phyloP scores from a whole-genome alignment of 2,888 invertebrate species.

The Hipparchia sbordonii region DNA sequence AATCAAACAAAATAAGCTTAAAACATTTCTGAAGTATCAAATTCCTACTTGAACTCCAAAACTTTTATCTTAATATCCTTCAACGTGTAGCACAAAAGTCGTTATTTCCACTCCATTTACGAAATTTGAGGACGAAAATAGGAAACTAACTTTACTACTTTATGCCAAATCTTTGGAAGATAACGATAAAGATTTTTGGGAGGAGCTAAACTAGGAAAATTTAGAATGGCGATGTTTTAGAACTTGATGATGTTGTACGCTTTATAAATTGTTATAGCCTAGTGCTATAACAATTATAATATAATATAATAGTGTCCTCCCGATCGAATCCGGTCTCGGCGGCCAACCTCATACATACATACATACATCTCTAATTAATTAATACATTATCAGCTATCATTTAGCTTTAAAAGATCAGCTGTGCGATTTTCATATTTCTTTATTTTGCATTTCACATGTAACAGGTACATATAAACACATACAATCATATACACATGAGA shows the following conservation, averaged over 20 bases:
- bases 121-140: constrained; percentile 20
- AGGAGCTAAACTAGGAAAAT: constrained; percentile 6
- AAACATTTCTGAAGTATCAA: no score
- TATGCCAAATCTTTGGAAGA: constrained; percentile 26
- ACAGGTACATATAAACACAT: no score
- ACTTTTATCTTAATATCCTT: constrained; percentile 24
- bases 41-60: constrained; percentile 9
- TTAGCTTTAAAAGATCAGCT: no score
- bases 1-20: no score
- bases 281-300: no score
- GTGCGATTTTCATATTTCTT: no score
- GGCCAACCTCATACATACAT: no score
- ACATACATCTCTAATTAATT: no score
- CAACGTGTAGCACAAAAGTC: constrained; percentile 18
- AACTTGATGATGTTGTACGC: neutral
- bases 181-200: constrained; percentile 13
- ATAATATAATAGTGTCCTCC: neutral
- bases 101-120: constrained; percentile 26
- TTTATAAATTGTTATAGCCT: neutral
- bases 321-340: no score
- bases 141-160: constrained; percentile 21
- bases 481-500: no score
- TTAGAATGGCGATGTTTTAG: neutral
- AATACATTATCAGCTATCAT: no score
- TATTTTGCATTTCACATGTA: no score